phyloP scores from a whole-genome alignment of 2,797 vertebrate genomes.

The Gadopsis marmoratus region DNA sequence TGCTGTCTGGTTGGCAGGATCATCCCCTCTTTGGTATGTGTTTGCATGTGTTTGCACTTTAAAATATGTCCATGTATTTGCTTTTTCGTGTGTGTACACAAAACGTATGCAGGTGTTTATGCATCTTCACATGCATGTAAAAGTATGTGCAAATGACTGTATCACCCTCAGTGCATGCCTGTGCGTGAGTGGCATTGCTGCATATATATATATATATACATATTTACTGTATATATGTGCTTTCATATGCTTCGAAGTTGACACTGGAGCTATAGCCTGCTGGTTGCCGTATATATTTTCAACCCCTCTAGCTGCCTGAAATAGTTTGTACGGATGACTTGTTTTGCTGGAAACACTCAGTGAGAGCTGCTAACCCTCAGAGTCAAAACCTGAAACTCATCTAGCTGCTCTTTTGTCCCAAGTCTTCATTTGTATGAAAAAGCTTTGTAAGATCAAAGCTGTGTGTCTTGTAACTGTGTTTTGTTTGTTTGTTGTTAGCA shows the following conservation, averaged over 20 bases:
- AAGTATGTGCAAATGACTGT: not conserved
- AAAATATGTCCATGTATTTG: not conserved
- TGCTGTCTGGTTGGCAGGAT: conserved; percentile 58
- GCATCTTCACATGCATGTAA: not conserved
- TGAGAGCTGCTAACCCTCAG: not conserved
- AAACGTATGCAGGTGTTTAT: not conserved
- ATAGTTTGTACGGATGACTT: conserved; percentile 41
- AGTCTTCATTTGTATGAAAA: conserved; percentile 2
- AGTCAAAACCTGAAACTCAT: conserved; percentile 13
- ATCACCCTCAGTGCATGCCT: not conserved
- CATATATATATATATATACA: not conserved
- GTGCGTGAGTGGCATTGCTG: not conserved
- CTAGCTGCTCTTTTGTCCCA: not conserved
- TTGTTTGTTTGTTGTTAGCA: conserved; percentile 6
- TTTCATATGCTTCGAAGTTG: conserved; percentile 43
- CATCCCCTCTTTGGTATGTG: not conserved
- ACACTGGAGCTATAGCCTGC: conserved; percentile 23
- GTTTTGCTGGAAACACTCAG: conserved; percentile 40
- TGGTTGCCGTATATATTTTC: conserved; percentile 33
- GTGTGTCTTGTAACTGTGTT: not conserved
- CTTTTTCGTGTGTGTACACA: not conserved
- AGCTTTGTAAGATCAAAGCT: conserved; percentile 2
- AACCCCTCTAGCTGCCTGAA: conserved; percentile 29
- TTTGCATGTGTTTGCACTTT: conserved; percentile 1
- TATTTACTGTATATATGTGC: not conserved